These are phyloP conservation scores for Agrotis exclamationis DNA, from an alignment of 2,888 invertebrate species.

Conservation along the genomic window DNA sequence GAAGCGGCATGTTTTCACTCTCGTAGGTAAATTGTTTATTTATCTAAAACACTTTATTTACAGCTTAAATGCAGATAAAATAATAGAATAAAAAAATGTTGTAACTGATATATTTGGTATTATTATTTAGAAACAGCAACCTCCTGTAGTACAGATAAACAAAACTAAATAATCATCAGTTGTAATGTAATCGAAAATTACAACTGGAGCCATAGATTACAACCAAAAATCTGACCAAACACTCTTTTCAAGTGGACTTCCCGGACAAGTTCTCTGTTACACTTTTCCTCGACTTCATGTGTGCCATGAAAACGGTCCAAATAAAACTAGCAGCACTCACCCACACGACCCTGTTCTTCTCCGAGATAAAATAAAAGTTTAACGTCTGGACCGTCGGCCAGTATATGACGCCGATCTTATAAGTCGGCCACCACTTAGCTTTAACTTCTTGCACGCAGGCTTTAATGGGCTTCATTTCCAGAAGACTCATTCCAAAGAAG, in stretches of 20 bases:
- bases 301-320: conserved; percentile 95
- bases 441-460: conserved; percentile 93
- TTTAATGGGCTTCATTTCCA: conserved; percentile 92
- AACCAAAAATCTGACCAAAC: background rate
- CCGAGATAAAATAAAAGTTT: conserved; percentile 93
- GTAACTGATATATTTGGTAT: too few species aligned
- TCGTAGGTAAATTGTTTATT: too few species aligned
- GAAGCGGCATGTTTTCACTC: background rate
- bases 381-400: conserved; percentile 95
- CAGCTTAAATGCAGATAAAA: background rate
- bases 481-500: conserved; percentile 94
- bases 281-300: conserved; percentile 92
- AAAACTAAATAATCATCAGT: background rate
- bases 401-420: conserved; percentile 92
- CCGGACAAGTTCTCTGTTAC: background rate
- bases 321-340: conserved; percentile 94
- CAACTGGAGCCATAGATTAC: background rate
- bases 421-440: conserved; percentile 94
- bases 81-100: too few species aligned
- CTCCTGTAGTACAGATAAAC: background rate
- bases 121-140: background rate
- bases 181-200: conserved; percentile 3
- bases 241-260: conserved; percentile 23
- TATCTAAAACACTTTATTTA: background rate
- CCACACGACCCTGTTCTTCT: conserved; percentile 94